Evolutionary conservation across 2,888 invertebrate genomes (phyloP), one percentile per base, ranked within the genome.

Genomic region (Pardosa pseudoannulata): DNA sequence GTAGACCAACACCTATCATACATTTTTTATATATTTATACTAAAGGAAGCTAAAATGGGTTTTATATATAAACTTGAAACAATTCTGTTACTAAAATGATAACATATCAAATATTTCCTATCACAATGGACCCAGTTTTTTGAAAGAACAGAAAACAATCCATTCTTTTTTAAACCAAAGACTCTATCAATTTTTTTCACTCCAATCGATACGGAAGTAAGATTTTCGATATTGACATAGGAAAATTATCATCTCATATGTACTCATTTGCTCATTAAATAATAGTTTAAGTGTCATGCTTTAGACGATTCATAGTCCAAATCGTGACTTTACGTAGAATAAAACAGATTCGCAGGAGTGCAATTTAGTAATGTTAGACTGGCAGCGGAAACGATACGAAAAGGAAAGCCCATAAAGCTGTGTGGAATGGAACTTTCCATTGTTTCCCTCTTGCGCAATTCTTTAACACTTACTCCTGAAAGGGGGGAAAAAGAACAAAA

Each of bases 391-490:
- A 56, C 23, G 23, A 19, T 56, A 5, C n/a, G 1, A 56, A 56
- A 56, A 56, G 56, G 56, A 56, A 56, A 56, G 2, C 16, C 36
- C 6, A 32, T 7, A 5, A 16, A 70, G 68, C 9, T 13, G 78
- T 27, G 9, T n/a, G 64, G 71, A 41, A 36, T 62, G 19, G 75
- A 74, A 39, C 36, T 64, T 50, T 29, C 46, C 70, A 82, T 82
- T 75, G 82, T 82, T 76, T 32, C 67, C 50, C 39, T 29, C 65
- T 80, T 81, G 74, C 71, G 70, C 74, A 75, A 81, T 75, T 81
- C 80, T 70, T 81, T 73, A 81, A 81, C 75, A 75, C 82, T 75
- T 70, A 74, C 74, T 56, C 56, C 72, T 50, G 36, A 31, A 68
- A 74, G 68, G 50, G 68, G 50, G 39, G 74, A 23, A 81, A 81